Percentiles rank a stretch among this genome's conserved stretches.
phyloP scores from a whole-genome alignment of 2,113 vertebrate genomes.

The Candoia aspera region DNA sequence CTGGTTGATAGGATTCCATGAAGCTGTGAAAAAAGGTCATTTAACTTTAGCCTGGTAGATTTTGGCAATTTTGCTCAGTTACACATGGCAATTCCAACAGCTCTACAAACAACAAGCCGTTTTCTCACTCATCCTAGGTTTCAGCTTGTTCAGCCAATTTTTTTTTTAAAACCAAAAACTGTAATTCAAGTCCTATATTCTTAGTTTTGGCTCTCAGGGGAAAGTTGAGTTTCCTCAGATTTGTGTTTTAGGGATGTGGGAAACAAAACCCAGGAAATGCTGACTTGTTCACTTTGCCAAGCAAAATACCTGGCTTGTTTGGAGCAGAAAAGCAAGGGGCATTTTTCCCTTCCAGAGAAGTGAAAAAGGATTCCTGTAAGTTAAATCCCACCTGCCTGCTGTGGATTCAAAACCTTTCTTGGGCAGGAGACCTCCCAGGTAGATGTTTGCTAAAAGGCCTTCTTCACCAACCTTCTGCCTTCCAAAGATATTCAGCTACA shows the following conservation, averaged over 20 bases:
- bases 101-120: background rate
- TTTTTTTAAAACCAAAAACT: background rate
- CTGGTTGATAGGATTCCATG: background rate
- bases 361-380: background rate
- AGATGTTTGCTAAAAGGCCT: background rate
- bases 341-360: background rate
- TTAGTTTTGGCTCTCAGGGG: background rate
- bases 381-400: background rate
- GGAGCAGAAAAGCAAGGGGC: background rate
- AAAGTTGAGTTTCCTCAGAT: slow-evolving; percentile 18
- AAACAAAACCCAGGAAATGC: accelerated
- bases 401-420: background rate
- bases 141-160: background rate
- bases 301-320: background rate
- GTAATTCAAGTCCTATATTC: slow-evolving; percentile 17
- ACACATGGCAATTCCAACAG: slow-evolving; percentile 41
- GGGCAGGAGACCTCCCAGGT: background rate
- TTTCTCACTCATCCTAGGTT: background rate
- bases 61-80: slow-evolving; percentile 55
- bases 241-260: slow-evolving; percentile 9
- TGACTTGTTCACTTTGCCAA: slow-evolving; percentile 43
- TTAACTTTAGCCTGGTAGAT: slow-evolving; percentile 18
- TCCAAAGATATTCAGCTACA: background rate
- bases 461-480: background rate
- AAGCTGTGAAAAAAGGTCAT: background rate